phyloP scores from a whole-genome alignment of 2,113 vertebrate genomes.

The Lichenostomus cassidix region DNA sequence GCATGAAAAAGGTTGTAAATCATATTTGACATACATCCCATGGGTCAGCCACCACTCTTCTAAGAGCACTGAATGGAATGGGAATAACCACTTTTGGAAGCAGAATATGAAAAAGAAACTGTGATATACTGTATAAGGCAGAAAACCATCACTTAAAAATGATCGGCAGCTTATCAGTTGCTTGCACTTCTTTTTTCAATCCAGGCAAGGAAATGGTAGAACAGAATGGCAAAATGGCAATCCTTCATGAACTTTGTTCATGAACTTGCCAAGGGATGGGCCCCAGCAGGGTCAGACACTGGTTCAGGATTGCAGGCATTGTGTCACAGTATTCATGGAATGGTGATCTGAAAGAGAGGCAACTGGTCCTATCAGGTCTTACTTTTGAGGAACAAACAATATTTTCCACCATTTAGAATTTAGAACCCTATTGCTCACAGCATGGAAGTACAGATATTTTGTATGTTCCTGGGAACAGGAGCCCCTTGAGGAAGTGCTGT shows the following conservation, averaged over 20 bases:
- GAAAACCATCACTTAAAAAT: slow-evolving; percentile 14
- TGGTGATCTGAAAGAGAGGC: neutral
- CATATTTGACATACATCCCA: slow-evolving; percentile 37
- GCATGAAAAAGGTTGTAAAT: slow-evolving; percentile 59
- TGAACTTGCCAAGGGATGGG: neutral
- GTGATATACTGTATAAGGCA: slow-evolving; percentile 7
- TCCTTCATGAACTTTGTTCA: neutral
- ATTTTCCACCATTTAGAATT: neutral
- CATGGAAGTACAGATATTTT: neutral
- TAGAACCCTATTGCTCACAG: neutral
- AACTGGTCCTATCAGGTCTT: neutral
- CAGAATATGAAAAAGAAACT: slow-evolving; percentile 27
- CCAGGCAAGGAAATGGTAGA: neutral
- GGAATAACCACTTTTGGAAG: slow-evolving; percentile 4
- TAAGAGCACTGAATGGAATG: slow-evolving; percentile 46
- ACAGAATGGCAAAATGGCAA: neutral
- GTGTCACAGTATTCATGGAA: neutral
- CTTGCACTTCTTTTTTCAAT: neutral
- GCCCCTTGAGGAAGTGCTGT: neutral
- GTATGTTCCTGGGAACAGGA: neutral
- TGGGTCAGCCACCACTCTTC: slow-evolving; percentile 45
- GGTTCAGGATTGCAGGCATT: neutral
- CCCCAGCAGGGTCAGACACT: neutral
- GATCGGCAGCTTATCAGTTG: neutral
- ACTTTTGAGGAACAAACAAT: neutral